phyloP scores from a whole-genome alignment of 2,113 vertebrate species.

The Holacanthus passer region DNA sequence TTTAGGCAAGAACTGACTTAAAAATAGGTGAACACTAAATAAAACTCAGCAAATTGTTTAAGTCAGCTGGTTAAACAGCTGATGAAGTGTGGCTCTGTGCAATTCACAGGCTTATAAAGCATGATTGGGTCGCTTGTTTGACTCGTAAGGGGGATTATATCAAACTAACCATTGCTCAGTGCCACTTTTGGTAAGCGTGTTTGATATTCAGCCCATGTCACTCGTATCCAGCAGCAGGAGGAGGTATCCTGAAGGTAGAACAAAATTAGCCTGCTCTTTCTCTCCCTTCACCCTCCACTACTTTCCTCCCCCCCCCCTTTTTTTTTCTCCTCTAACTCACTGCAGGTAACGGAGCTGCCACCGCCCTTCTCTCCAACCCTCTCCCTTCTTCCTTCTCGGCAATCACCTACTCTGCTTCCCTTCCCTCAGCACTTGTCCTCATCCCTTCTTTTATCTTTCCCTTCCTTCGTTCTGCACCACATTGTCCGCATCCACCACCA shows the following conservation, averaged over 20 bases:
- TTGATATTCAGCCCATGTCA: constrained; percentile 54
- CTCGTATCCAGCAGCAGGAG: constrained; percentile 44
- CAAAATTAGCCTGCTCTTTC: constrained; percentile 54
- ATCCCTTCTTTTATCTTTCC: constrained; percentile 31
- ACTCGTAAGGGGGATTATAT: constrained; percentile 27
- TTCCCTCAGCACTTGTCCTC: constrained; percentile 29
- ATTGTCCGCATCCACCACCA: not conserved
- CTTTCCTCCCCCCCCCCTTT: not conserved
- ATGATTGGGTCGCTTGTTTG: constrained; percentile 14
- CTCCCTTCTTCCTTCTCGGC: constrained; percentile 19
- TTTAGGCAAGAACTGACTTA: not conserved
- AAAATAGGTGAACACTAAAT: not conserved
- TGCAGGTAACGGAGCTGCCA: constrained; percentile 42
- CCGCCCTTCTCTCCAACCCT: constrained; percentile 15
- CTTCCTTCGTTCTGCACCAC: not conserved
- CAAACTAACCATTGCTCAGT: constrained; percentile 30
- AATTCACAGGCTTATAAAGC: constrained; percentile 10
- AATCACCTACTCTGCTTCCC: constrained; percentile 1
- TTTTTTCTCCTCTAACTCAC: constrained; percentile 12
- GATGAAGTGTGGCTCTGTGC: not conserved
- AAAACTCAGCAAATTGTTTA: not conserved
- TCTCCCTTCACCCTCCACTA: constrained; percentile 29
- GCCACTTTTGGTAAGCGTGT: constrained; percentile 12
- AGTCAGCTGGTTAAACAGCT: constrained; percentile 18
- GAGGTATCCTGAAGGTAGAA: constrained; percentile 64